Evolutionary conservation across 2,888 invertebrate genomes (phyloP), one percentile per base, ranked within the genome.

Genomic region (Heliconius hortense): DNA sequence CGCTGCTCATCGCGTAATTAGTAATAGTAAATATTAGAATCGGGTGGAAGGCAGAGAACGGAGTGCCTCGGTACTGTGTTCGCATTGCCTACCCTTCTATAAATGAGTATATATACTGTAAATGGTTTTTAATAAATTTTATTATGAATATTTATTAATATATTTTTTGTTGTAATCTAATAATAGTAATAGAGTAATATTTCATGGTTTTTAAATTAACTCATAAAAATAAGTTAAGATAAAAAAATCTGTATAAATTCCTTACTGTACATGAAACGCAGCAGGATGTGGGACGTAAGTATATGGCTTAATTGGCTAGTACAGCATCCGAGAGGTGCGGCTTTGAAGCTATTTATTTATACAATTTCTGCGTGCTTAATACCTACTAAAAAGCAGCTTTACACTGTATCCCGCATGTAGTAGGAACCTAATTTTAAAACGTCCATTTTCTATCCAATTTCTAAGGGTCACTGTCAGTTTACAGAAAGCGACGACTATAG

Each of bases 221-320:
- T n/a, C n/a, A 56, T 56, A 56, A 56, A 56, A 56, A 56, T 56
- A 56, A 56, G n/a, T n/a, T 8, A 56, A 56, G n/a, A 56, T 10
- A 56, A 53, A 48, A 48, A 56, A n/a, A n/a, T 56, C 2, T 56
- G 21, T 56, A 56, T 21, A n/a, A n/a, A 56, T 56, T 56, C 56
- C n/a, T 56, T 5, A 56, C 10, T 10, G 56, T 56, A 56, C 10
- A 56, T 56, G n/a, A 8, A 56, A n/a, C n/a, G 3, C n/a, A 56
- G 56, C 56, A n/a, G 56, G 72, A 68, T 76, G 72, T 60, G 5
- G 39, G 26, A 39, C 62, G 26, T 48, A 62, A 62, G 26, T 63
- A 21, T 39, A 62, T 39, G 63, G 43, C 56, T 56, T 56, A 56
- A 56, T 56, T 56, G 56, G 56, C 56, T 56, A 56, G 56, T 56